phyloP scores from a whole-genome alignment of 2,113 vertebrate genomes.

The Carassius carassius region DNA sequence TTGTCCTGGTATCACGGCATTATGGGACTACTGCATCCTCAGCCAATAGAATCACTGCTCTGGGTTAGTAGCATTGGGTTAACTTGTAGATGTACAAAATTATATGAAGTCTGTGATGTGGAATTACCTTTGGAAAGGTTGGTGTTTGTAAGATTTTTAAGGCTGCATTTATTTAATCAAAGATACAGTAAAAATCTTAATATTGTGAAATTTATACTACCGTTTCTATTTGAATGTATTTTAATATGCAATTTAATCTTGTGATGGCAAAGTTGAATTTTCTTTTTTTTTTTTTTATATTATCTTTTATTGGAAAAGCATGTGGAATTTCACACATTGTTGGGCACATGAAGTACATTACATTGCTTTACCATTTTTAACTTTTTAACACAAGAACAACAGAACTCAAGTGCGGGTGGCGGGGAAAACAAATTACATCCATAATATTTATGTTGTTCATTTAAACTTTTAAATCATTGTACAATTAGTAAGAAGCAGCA shows the following conservation, averaged over 20 bases:
- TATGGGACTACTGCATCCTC: constrained; percentile 92
- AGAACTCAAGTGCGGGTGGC: too few relatives aligned
- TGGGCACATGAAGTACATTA: too few relatives aligned
- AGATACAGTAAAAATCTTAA: not conserved
- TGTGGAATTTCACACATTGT: too few relatives aligned
- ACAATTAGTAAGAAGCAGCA: too few relatives aligned
- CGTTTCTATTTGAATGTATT: not conserved
- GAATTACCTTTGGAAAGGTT: not conserved
- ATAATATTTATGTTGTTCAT: too few relatives aligned
- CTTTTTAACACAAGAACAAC: too few relatives aligned
- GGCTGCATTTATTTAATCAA: not conserved
- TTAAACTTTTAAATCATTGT: too few relatives aligned
- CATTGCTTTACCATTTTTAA: too few relatives aligned
- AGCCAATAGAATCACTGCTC: constrained; percentile 91
- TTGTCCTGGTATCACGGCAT: constrained; percentile 98
- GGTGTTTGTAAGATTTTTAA: not conserved
- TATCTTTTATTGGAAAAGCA: too few relatives aligned
- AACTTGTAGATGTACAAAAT: not conserved
- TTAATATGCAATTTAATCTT: not conserved
- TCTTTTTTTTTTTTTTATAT: too few relatives aligned
- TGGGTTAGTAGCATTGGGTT: constrained; percentile 82
- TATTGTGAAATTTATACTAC: not conserved
- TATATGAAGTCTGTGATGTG: not conserved
- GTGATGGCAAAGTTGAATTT: not conserved
- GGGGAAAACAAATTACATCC: too few relatives aligned